These are phyloP conservation scores for Geococcyx californianus DNA, from an alignment of 2,113 vertebrate species.

Conservation along the genomic window DNA sequence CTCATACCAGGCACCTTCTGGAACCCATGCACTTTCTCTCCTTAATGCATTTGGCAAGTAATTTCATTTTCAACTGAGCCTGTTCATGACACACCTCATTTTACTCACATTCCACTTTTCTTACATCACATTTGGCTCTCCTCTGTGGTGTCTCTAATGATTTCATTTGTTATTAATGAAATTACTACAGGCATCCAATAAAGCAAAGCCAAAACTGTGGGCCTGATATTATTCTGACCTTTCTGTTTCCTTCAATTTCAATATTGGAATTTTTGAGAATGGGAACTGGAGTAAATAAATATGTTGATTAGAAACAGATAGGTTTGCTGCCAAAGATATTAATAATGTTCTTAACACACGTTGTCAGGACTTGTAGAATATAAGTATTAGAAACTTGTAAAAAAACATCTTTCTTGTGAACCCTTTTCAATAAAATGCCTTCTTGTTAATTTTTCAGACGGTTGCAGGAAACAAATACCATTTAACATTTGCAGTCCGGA, in stretches of 20 bases:
- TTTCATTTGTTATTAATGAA: conserved; percentile 54
- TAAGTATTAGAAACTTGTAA: neutral
- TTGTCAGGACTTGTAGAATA: neutral
- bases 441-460: conserved; percentile 63
- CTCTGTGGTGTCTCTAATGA: neutral
- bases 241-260: conserved; percentile 13
- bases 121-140: conserved; percentile 35
- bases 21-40: neutral
- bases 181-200: conserved; percentile 29
- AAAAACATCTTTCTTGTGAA: neutral
- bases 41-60: conserved; percentile 16
- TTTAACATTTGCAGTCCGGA: conserved; percentile 4
- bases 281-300: neutral
- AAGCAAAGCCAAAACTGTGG: conserved; percentile 7
- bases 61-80: neutral
- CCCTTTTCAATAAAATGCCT: neutral
- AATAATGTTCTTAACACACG: neutral
- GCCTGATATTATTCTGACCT: neutral
- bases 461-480: conserved; percentile 31
- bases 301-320: neutral
- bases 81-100: neutral
- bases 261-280: neutral
- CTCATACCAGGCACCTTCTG: neutral
- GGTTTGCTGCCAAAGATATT: neutral
- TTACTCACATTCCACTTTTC: neutral